A percentile compares a stretch with the other conserved stretches of the same genome.
These are phyloP conservation scores for Drosophila triauraria DNA, from an alignment of 1,140 invertebrate genomes.

Conservation along the genomic window DNA sequence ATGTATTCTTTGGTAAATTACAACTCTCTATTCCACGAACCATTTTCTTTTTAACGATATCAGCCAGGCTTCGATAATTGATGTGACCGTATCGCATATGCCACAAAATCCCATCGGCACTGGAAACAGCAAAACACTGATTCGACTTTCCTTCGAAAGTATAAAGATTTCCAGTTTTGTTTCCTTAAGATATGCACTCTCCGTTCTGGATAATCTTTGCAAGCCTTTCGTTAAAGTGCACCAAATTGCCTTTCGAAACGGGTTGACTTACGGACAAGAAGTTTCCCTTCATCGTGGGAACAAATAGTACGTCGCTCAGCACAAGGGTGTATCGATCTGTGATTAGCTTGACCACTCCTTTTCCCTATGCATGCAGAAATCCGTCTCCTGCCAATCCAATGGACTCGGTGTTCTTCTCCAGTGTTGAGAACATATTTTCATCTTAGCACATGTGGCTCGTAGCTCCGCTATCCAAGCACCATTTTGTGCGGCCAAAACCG, in stretches of 20 bases:
- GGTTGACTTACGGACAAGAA: not conserved
- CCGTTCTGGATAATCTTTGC: no score
- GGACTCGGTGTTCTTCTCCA: not conserved
- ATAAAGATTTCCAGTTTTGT: no score
- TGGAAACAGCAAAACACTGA: not conserved
- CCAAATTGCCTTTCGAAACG: no score
- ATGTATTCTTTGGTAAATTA: conserved; percentile 1
- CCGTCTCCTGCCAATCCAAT: no score
- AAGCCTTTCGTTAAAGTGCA: no score
- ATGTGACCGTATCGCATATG: conserved; percentile 1
- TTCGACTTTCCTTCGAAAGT: no score
- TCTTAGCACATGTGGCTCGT: not conserved
- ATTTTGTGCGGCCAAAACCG: not conserved
- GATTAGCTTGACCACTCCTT: not conserved
- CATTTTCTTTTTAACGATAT: not conserved
- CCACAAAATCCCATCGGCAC: not conserved
- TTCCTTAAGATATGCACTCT: no score
- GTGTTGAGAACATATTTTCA: not conserved
- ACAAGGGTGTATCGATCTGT: conserved; percentile 1
- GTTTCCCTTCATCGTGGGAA: not conserved
- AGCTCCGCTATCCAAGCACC: not conserved
- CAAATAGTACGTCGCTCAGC: not conserved
- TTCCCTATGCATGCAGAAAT: not conserved
- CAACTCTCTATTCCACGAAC: no score
- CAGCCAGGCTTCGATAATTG: not conserved